Conservation (phyloP, 2,797 vertebrate genomes). For the Serranus cabrilla region DNA sequence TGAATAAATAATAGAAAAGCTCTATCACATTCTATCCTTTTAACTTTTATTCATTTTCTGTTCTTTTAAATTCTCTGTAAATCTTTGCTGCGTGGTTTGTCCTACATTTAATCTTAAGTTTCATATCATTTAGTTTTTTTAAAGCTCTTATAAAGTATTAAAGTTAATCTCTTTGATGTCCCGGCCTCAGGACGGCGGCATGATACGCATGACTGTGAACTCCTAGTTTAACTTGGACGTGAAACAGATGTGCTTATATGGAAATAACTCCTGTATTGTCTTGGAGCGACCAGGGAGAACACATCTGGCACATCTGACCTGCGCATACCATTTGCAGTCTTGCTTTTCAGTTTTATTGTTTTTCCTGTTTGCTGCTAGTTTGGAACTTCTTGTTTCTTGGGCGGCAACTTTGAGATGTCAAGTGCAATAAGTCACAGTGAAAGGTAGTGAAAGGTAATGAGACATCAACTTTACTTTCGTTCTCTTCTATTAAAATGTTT, state of each 20-base stretch:
- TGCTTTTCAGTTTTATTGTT: no score
- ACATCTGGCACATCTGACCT: no score
- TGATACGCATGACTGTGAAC: not conserved
- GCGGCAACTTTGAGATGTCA: conserved; percentile 4
- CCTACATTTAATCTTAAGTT: not conserved
- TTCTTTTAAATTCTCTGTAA: no score
- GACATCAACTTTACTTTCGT: not conserved
- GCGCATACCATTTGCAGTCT: no score
- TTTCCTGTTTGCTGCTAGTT: no score
- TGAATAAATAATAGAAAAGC: no score
- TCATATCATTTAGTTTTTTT: not conserved
- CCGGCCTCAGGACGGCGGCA: not conserved
- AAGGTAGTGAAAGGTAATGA: conserved; percentile 7
- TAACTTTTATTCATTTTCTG: no score
- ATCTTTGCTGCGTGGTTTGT: no score
- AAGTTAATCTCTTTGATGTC: not conserved
- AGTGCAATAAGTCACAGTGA: not conserved
- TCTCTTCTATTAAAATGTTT: not conserved
- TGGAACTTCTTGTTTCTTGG: not conserved
- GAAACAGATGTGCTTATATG: conserved; percentile 13
- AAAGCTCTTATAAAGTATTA: not conserved
- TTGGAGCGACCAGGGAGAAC: no score
- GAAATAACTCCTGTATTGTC: no score
- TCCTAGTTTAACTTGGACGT: not conserved
- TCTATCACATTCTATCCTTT: no score